Percentiles rank a stretch among this genome's conserved stretches.
phyloP scores from a whole-genome alignment of 2,113 vertebrate species.

The Cricetomys ansorgei region DNA sequence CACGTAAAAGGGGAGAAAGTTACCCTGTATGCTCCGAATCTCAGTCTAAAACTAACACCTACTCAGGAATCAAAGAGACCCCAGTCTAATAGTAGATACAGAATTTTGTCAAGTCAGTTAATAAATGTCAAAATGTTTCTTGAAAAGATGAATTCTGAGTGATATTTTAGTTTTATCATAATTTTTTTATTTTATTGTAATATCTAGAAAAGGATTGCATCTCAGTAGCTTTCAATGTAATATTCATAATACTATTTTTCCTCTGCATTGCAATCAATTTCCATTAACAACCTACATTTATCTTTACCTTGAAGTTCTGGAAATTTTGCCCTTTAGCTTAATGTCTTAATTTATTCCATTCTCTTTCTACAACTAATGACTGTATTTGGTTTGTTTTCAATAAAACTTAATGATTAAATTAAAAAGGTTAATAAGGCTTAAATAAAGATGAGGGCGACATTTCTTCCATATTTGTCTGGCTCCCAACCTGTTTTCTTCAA shows the following conservation, averaged over 20 bases:
- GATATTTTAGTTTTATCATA: conserved; percentile 17
- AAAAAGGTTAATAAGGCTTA: conserved; percentile 79
- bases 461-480: conserved; percentile 73
- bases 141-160: background rate
- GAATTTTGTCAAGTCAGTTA: conserved; percentile 8
- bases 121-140: conserved; percentile 27
- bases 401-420: conserved; percentile 80
- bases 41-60: background rate
- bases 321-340: conserved; percentile 74
- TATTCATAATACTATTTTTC: conserved; percentile 44
- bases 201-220: conserved; percentile 1
- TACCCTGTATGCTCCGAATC: background rate
- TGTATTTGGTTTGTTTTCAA: conserved; percentile 78
- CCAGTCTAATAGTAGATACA: background rate
- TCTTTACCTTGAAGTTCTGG: conserved; percentile 68
- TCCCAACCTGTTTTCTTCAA: conserved; percentile 73
- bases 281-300: conserved; percentile 71
- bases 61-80: background rate
- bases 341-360: conserved; percentile 76
- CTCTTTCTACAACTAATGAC: conserved; percentile 68
- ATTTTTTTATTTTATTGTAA: no score
- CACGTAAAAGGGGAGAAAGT: background rate
- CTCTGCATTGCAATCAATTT: conserved; percentile 37
- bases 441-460: conserved; percentile 80
- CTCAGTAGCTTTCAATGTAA: conserved; percentile 68